Evolutionary conservation across 2,797 vertebrate genomes (phyloP).

Genomic region (Poecilia velifera): DNA sequence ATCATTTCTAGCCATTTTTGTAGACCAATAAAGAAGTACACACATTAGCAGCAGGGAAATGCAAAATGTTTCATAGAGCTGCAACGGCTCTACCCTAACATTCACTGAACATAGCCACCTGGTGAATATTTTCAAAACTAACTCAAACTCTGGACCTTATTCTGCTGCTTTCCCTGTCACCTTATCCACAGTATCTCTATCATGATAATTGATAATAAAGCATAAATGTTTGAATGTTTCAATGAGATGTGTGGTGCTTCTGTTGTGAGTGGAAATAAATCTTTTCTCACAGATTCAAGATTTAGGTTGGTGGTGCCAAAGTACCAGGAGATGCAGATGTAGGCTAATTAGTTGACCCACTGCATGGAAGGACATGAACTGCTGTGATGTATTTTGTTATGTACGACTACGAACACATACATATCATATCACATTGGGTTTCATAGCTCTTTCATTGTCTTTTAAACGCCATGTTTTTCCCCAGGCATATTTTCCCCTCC

Average conservation of each 20-base stretch:
- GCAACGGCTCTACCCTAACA: not conserved
- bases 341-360: not conserved
- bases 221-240: not conserved
- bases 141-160: not conserved
- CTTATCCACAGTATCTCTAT: not conserved
- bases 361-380: not conserved
- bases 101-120: not conserved
- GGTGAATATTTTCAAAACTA: not conserved
- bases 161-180: not conserved
- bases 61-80: not conserved
- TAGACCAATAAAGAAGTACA: constrained; percentile 6
- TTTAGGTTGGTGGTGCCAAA: not conserved
- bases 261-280: not conserved
- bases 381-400: too few species aligned
- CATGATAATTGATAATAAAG: not conserved
- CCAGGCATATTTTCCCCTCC: too few species aligned
- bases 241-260: not conserved
- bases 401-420: too few species aligned
- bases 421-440: too few species aligned
- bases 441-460: too few species aligned
- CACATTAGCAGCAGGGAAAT: not conserved
- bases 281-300: not conserved
- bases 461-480: too few species aligned
- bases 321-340: not conserved
- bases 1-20: constrained; percentile 23